A percentile compares a stretch with the other conserved stretches of the same genome.
phyloP scores from a whole-genome alignment of 2,888 invertebrate genomes.

The Drosophila borealis region DNA sequence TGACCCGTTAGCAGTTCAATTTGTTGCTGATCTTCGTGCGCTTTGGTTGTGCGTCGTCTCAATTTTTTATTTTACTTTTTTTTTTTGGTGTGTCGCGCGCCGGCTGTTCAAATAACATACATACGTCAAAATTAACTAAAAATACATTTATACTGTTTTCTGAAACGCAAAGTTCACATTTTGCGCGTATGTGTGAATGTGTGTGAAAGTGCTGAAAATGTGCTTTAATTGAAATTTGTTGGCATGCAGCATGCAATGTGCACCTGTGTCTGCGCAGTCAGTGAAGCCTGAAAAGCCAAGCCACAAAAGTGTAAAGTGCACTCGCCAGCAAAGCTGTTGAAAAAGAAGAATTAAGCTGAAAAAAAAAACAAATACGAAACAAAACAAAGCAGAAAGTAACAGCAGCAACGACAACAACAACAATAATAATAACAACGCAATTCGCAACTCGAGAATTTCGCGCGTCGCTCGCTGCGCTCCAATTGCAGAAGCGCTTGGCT shows the following conservation, averaged over 20 bases:
- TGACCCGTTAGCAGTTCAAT: slow-evolving; percentile 19
- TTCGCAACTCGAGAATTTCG: slow-evolving; percentile 63
- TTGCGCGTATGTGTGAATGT: slow-evolving; percentile 5
- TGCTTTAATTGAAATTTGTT: slow-evolving; percentile 12
- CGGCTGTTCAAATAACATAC: slow-evolving; percentile 52
- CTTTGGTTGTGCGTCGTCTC: slow-evolving; percentile 8
- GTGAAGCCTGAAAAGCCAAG: slow-evolving; percentile 67
- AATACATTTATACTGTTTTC: slow-evolving; percentile 7
- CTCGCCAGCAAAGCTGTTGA: slow-evolving; percentile 38
- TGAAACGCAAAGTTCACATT: slow-evolving; percentile 13
- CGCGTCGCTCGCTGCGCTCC: slow-evolving; percentile 57
- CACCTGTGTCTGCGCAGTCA: slow-evolving; percentile 58
- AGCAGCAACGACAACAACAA: slow-evolving; percentile 3
- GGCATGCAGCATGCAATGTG: slow-evolving; percentile 31
- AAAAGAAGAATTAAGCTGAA: slow-evolving; percentile 18
- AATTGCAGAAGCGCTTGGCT: slow-evolving; percentile 53
- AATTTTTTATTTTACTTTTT: neutral
- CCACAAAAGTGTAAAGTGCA: slow-evolving; percentile 81
- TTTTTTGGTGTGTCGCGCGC: slow-evolving; percentile 33
- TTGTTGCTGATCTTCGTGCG: slow-evolving; percentile 45
- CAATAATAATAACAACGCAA: slow-evolving; percentile 16
- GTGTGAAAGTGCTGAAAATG: slow-evolving; percentile 28
- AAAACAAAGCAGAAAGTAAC: slow-evolving; percentile 31
- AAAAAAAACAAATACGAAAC: slow-evolving; percentile 24
- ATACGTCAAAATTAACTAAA: slow-evolving; percentile 19